phyloP scores from a whole-genome alignment of 2,888 invertebrate genomes.

The Dryobota labecula region DNA sequence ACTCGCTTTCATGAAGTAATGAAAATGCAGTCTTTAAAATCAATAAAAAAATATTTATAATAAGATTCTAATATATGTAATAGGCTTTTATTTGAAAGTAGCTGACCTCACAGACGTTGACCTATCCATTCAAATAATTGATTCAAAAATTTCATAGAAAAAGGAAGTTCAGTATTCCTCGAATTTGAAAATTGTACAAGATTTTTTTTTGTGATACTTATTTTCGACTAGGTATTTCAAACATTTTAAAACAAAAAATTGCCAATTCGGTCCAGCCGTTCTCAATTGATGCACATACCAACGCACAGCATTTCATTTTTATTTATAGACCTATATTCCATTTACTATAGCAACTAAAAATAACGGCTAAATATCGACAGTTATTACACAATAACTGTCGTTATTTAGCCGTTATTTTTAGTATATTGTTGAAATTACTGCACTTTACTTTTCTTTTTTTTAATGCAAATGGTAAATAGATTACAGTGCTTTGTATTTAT shows the following conservation, averaged over 20 bases:
- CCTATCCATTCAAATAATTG: neutral
- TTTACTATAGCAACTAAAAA: no score
- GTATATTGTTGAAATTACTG: no score
- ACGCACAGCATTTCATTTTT: neutral
- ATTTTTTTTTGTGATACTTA: no score
- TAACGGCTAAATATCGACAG: no score
- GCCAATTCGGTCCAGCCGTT: neutral
- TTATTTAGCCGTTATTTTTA: no score
- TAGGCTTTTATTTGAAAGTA: neutral
- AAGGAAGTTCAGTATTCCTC: neutral
- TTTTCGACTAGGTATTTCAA: no score
- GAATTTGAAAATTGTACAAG: neutral
- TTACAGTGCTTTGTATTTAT: no score
- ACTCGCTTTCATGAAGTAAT: conserved; percentile 21
- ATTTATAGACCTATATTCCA: no score
- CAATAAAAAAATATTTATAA: conserved; percentile 2
- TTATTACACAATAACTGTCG: no score
- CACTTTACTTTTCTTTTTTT: no score
- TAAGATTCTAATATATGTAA: conserved; percentile 4
- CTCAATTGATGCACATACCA: neutral
- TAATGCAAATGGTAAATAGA: no score
- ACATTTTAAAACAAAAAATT: neutral
- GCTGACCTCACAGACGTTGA: no score
- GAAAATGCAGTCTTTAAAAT: conserved; percentile 45
- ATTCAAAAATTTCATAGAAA: neutral